These are phyloP conservation scores for Enteromius viviparus DNA, from an alignment of 2,797 vertebrate genomes.

Conservation along the genomic window DNA sequence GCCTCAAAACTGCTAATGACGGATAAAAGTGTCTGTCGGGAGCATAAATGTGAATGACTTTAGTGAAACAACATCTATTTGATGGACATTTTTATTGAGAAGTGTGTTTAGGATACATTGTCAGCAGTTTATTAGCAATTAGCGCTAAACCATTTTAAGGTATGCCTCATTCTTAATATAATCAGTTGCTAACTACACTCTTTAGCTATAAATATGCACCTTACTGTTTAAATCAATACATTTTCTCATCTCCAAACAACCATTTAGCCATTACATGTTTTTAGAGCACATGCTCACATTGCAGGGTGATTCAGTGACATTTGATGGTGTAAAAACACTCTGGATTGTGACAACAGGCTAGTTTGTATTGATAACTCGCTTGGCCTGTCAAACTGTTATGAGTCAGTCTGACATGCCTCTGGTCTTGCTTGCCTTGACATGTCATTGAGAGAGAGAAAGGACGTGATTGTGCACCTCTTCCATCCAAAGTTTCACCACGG, in stretches of 20 bases:
- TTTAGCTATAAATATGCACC: neutral
- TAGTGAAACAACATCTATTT: neutral
- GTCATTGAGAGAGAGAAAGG: neutral
- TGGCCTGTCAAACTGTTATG: conserved; percentile 17
- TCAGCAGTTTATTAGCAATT: neutral
- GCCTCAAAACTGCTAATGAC: neutral
- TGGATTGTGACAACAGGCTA: neutral
- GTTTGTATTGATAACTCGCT: conserved; percentile 17
- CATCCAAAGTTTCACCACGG: neutral
- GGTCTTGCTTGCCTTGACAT: conserved; percentile 32
- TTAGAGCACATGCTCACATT: neutral
- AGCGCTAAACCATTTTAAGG: neutral
- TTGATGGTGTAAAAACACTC: neutral
- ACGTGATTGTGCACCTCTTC: neutral
- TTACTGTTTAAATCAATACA: neutral
- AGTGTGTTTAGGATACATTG: neutral
- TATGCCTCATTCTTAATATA: neutral
- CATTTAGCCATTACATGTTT: neutral
- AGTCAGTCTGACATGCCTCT: conserved; percentile 23
- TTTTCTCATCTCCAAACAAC: neutral
- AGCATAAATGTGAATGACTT: neutral
- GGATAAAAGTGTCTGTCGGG: neutral
- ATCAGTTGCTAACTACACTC: neutral
- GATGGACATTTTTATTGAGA: neutral
- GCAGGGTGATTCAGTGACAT: neutral